phyloP scores from a whole-genome alignment of 2,888 invertebrate genomes.

The Nomada goodeniana region DNA sequence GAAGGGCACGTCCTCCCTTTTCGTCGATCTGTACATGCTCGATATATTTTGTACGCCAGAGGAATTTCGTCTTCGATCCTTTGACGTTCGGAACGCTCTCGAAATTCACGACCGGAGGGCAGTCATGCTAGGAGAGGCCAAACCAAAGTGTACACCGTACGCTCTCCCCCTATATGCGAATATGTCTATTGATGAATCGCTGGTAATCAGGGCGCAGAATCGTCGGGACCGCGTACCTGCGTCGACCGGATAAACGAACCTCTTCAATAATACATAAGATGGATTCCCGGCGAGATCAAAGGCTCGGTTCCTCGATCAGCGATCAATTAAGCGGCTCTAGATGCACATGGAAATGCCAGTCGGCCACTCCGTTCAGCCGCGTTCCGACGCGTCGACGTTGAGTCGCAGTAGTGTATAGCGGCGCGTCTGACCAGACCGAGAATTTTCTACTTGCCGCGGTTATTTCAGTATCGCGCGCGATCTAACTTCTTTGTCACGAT shows the following conservation, averaged over 20 bases:
- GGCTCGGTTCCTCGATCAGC: slow-evolving; percentile 55
- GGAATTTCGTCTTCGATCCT: slow-evolving; percentile 38
- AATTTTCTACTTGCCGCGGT: slow-evolving; percentile 24
- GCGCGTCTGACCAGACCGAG: slow-evolving; percentile 4
- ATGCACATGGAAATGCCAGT: slow-evolving; percentile 59
- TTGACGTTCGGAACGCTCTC: slow-evolving; percentile 51
- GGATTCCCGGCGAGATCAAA: slow-evolving; percentile 67
- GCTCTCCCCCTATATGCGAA: not conserved
- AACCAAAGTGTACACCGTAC: slow-evolving; percentile 3
- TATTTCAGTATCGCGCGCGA: not conserved
- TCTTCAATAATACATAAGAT: slow-evolving; percentile 73
- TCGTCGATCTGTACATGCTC: slow-evolving; percentile 33
- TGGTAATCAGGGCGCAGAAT: slow-evolving; percentile 41
- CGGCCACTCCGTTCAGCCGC: slow-evolving; percentile 30
- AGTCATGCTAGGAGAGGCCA: slow-evolving; percentile 17
- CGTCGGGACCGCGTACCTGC: slow-evolving; percentile 29
- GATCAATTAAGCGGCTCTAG: slow-evolving; percentile 55
- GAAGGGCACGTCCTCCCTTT: slow-evolving; percentile 13
- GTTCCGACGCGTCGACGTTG: not conserved
- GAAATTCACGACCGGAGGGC: slow-evolving; percentile 57
- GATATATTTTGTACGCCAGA: slow-evolving; percentile 8
- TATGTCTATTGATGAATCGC: slow-evolving; percentile 17
- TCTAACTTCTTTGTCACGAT: not conserved
- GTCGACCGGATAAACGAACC: slow-evolving; percentile 50
- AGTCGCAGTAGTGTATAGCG: not conserved